Evolutionary conservation across 2,888 invertebrate species (phyloP).

Genomic region (Pecten maximus): DNA sequence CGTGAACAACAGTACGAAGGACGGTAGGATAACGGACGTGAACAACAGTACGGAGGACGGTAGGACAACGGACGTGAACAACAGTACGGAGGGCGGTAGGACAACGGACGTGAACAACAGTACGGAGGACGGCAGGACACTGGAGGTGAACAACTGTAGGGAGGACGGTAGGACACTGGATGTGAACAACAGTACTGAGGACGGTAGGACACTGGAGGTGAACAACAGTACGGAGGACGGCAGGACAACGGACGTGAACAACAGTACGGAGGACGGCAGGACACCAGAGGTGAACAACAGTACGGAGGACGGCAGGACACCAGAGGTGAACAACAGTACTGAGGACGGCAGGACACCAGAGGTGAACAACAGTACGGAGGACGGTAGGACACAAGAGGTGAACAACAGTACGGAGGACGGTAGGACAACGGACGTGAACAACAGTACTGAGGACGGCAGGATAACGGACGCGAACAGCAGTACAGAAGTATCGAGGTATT

Average conservation of each 20-base stretch:
- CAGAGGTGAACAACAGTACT: background rate
- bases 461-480: background rate
- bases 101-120: too few species aligned
- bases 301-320: background rate
- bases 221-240: too few species aligned
- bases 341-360: background rate
- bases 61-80: too few species aligned
- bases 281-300: background rate
- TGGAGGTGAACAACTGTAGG: too few species aligned
- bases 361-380: too few species aligned
- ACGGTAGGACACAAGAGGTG: too few species aligned
- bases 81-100: background rate
- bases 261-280: background rate
- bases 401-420: too few species aligned
- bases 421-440: too few species aligned
- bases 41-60: background rate
- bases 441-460: background rate
- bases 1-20: background rate
- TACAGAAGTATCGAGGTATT: background rate
- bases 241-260: background rate
- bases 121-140: too few species aligned
- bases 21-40: background rate
- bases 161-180: too few species aligned
- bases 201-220: too few species aligned
- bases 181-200: too few species aligned